Percentiles rank a stretch among this genome's conserved stretches.
Evolutionary conservation across 1,140 invertebrate genomes (phyloP).

Genomic region (Atta cephalotes): DNA sequence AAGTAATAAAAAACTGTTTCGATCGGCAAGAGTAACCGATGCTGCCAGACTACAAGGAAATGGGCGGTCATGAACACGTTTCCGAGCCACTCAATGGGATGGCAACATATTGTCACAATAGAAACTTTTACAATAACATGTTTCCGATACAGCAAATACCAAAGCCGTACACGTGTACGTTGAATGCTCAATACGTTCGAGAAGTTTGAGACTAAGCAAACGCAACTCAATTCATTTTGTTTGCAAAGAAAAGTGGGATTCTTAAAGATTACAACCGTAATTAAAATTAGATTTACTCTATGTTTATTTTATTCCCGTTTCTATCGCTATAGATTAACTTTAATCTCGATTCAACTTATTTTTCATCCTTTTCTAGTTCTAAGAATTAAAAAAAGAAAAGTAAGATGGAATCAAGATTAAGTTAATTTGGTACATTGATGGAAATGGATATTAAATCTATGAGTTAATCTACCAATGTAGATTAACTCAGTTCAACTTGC

Average conservation of each 20-base stretch:
- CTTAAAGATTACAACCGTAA: neutral
- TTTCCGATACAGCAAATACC: slow-evolving; percentile 21
- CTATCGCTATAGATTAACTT: too few species aligned
- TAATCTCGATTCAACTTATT: too few species aligned
- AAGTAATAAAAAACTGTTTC: slow-evolving; percentile 48
- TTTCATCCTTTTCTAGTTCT: too few species aligned
- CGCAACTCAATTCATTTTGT: neutral
- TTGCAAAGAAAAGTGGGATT: neutral
- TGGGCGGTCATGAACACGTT: slow-evolving; percentile 37
- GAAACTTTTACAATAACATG: slow-evolving; percentile 38
- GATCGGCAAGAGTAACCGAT: slow-evolving; percentile 15
- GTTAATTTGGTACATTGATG: too few species aligned
- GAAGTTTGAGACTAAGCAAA: neutral
- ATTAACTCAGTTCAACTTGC: too few species aligned
- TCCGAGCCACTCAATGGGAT: slow-evolving; percentile 26
- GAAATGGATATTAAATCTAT: too few species aligned
- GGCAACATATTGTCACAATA: slow-evolving; percentile 27
- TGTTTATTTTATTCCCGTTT: too few species aligned
- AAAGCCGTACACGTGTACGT: neutral
- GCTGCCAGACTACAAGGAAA: slow-evolving; percentile 30
- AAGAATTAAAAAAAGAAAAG: too few species aligned
- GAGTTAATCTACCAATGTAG: too few species aligned
- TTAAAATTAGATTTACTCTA: neutral
- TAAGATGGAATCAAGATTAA: too few species aligned
- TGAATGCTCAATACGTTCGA: neutral